A percentile compares a stretch with the other conserved stretches of the same genome.
Evolutionary conservation across 2,797 vertebrate species (phyloP).

Genomic region (Malurus leucopterus): DNA sequence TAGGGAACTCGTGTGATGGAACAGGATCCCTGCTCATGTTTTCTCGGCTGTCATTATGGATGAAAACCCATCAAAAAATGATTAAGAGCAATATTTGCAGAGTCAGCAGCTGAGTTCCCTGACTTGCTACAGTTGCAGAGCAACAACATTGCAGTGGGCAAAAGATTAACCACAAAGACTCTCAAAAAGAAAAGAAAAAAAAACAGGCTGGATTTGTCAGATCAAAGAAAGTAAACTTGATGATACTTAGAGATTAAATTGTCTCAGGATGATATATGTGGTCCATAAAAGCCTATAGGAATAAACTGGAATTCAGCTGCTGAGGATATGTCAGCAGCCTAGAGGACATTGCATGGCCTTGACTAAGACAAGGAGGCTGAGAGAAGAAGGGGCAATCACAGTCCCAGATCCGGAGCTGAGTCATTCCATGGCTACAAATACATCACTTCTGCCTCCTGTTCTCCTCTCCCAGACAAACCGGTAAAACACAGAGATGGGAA

Average conservation of each 20-base stretch:
- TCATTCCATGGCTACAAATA: neutral
- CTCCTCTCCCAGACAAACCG: neutral
- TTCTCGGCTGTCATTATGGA: slow-evolving; percentile 9
- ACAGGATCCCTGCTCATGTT: neutral
- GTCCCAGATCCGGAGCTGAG: neutral
- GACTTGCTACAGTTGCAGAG: slow-evolving; percentile 16
- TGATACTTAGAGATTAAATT: slow-evolving; percentile 49
- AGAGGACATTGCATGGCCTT: slow-evolving; percentile 10
- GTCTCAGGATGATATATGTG: slow-evolving; percentile 39
- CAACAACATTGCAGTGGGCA: neutral
- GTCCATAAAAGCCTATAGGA: slow-evolving; percentile 45
- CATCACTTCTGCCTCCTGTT: neutral
- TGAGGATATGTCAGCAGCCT: neutral
- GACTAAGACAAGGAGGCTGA: neutral
- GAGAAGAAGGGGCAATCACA: neutral
- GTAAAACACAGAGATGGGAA: neutral
- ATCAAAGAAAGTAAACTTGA: slow-evolving; percentile 42
- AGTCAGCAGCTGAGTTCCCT: slow-evolving; percentile 32
- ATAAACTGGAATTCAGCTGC: slow-evolving; percentile 24
- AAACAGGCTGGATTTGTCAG: slow-evolving; percentile 3
- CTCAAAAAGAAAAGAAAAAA: slow-evolving; percentile 31
- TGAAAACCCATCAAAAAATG: slow-evolving; percentile 9
- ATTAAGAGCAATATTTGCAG: slow-evolving; percentile 36
- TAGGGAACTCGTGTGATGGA: neutral
- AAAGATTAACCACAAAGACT: slow-evolving; percentile 51